A percentile compares a stretch with the other conserved stretches of the same genome.
These are phyloP conservation scores for Malacoraja senta DNA, from an alignment of 2,797 vertebrate species.

Conservation along the genomic window DNA sequence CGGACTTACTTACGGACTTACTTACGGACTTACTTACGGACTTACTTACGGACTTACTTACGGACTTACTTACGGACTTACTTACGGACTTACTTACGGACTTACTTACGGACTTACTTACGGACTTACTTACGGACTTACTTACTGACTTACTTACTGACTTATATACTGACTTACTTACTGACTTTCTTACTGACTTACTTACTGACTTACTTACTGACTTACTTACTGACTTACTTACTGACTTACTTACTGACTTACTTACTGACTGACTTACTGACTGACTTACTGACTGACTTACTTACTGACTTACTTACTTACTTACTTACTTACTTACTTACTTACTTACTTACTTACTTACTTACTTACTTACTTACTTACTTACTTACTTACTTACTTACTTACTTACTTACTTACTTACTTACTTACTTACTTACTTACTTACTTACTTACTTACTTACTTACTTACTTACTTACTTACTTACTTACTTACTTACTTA, in stretches of 20 bases:
- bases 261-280: not conserved
- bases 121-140: not conserved
- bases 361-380: not conserved
- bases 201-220: not conserved
- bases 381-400: not conserved
- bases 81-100: too few species aligned
- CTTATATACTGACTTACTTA: not conserved
- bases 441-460: not conserved
- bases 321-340: not conserved
- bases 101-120: not conserved
- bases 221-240: not conserved
- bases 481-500: not conserved
- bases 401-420: not conserved
- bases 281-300: not conserved
- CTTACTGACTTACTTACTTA: not conserved
- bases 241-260: not conserved
- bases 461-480: not conserved
- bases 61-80: too few species aligned
- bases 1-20: too few species aligned
- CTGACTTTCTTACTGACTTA: too few species aligned
- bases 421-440: not conserved
- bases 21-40: too few species aligned
- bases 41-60: too few species aligned
- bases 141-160: not conserved
- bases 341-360: not conserved